Evolutionary conservation across 2,113 vertebrate species (phyloP).

Genomic region (Syngnathus floridae): DNA sequence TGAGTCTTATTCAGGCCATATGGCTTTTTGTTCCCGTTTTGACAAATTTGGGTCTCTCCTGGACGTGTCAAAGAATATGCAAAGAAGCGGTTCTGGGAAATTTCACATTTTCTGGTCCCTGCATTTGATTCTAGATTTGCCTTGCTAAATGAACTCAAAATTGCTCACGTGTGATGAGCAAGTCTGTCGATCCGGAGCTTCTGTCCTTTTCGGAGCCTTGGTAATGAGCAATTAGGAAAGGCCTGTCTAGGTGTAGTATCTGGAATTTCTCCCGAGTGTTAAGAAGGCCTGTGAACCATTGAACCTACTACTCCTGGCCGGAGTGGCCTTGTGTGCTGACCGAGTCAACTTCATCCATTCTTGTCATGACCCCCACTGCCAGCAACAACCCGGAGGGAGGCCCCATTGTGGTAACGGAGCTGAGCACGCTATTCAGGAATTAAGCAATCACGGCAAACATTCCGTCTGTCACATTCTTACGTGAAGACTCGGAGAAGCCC

Average conservation of each 20-base stretch:
- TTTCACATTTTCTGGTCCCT: no score
- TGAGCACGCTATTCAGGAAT: slow-evolving; percentile 30
- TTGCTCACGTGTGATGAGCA: no score
- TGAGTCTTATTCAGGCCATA: background rate
- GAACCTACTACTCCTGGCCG: slow-evolving; percentile 23
- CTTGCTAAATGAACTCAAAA: no score
- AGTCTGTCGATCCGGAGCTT: no score
- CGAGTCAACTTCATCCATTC: slow-evolving; percentile 45
- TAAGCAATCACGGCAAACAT: slow-evolving; percentile 33
- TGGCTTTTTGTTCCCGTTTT: background rate
- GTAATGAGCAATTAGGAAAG: no score
- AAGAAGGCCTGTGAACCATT: slow-evolving; percentile 34
- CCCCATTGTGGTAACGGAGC: slow-evolving; percentile 33
- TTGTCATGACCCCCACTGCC: slow-evolving; percentile 30
- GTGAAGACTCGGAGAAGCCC: slow-evolving; percentile 25
- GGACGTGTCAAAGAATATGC: no score
- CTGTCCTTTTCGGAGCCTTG: no score
- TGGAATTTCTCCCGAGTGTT: no score
- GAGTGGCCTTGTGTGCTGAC: slow-evolving; percentile 24
- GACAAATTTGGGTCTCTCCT: no score
- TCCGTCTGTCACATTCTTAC: slow-evolving; percentile 45
- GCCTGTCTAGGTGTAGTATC: no score
- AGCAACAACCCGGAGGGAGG: slow-evolving; percentile 8
- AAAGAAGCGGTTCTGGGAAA: no score
- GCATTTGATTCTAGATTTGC: no score